Conservation (phyloP, 2,888 invertebrate genomes). For the Cephonodes hylas region DNA sequence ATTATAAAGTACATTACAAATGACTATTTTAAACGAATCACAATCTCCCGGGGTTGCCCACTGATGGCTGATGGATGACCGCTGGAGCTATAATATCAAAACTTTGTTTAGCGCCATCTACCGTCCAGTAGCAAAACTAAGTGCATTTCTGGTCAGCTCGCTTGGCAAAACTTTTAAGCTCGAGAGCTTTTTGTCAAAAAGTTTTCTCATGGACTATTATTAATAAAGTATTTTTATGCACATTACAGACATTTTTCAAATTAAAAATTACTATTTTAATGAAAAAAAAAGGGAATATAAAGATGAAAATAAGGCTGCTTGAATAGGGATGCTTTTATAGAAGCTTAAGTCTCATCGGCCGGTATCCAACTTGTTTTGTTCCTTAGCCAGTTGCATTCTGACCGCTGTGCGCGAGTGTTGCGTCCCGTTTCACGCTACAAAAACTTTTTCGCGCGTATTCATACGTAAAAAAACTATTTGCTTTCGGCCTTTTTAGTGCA, state of each 20-base stretch:
- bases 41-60: no score
- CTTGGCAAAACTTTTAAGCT: background rate
- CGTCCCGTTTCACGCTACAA: background rate
- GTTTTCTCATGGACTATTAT: background rate
- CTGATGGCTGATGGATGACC: no score
- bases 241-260: background rate
- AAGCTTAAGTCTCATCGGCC: background rate
- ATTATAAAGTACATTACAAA: no score
- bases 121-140: constrained; percentile 37
- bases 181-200: background rate
- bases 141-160: background rate
- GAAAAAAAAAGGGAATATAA: background rate
- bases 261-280: background rate
- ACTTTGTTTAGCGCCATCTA: constrained; percentile 37
- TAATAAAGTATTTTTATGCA: background rate
- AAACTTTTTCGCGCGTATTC: constrained; percentile 8
- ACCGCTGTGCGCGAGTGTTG: background rate
- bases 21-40: background rate
- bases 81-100: background rate
- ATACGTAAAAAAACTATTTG: background rate
- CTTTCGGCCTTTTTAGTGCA: background rate
- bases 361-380: background rate
- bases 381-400: constrained; percentile 3
- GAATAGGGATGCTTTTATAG: background rate
- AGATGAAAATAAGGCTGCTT: background rate